Conservation (phyloP, 2,797 vertebrate genomes). For the Melanotaenia nigrans region DNA sequence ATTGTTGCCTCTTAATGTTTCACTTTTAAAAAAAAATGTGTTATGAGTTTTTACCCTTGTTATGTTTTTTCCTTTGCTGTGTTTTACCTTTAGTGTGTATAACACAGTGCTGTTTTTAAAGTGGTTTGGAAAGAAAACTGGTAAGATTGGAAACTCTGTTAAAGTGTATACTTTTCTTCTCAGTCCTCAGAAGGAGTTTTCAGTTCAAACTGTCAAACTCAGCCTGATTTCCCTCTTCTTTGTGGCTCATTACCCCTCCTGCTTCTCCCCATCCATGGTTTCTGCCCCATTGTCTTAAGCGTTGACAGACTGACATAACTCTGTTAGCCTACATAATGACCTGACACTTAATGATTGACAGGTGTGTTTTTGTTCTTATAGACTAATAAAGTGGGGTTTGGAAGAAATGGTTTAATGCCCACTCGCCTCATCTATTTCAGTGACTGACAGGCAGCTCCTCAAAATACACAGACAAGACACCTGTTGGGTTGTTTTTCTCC, state of each 20-base stretch:
- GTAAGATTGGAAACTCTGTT: not conserved
- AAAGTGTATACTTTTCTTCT: not conserved
- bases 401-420: constrained; percentile 51
- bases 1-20: no score
- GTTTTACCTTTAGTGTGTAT: no score
- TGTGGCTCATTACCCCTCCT: constrained; percentile 30
- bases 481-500: constrained; percentile 59
- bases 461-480: constrained; percentile 33
- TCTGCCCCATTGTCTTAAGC: constrained; percentile 60
- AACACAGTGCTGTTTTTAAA: no score
- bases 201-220: constrained; percentile 37
- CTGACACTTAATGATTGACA: constrained; percentile 80
- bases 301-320: constrained; percentile 80
- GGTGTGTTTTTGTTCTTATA: constrained; percentile 54
- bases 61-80: no score
- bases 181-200: constrained; percentile 23
- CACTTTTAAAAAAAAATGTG: no score
- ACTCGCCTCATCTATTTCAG: constrained; percentile 42
- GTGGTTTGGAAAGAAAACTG: no score
- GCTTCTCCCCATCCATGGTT: constrained; percentile 34
- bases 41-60: no score
- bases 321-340: constrained; percentile 75
- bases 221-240: constrained; percentile 28
- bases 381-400: constrained; percentile 53
- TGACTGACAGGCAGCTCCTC: constrained; percentile 62